phyloP scores from a whole-genome alignment of 2,888 invertebrate species.

The Pristionchus exspectatus region DNA sequence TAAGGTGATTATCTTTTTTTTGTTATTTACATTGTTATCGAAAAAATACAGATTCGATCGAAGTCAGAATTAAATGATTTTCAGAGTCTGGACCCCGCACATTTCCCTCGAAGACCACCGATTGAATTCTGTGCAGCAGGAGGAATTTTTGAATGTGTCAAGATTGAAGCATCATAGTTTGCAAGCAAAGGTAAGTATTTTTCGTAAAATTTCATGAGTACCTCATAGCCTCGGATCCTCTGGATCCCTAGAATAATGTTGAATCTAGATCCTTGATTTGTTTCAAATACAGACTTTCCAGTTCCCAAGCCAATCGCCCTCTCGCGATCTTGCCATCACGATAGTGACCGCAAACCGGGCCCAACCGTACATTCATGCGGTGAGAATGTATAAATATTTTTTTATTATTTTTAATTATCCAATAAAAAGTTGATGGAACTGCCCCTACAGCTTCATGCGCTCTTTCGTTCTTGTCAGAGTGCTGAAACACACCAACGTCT shows the following conservation, averaged over 20 bases:
- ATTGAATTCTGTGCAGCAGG: background rate
- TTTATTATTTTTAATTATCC: background rate
- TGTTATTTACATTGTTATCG: background rate
- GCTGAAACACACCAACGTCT: background rate
- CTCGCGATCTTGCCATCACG: background rate
- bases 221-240: no score
- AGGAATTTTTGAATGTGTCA: background rate
- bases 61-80: background rate
- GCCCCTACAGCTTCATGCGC: no score
- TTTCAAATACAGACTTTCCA: background rate
- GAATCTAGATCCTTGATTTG: background rate
- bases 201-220: no score
- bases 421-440: no score
- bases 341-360: conserved; percentile 19
- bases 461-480: background rate
- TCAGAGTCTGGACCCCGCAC: conserved; percentile 9
- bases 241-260: no score
- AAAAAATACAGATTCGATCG: background rate
- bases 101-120: conserved; percentile 22
- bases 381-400: background rate
- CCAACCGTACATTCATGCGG: conserved; percentile 44
- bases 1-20: background rate
- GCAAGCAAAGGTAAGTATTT: background rate
- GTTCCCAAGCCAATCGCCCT: background rate
- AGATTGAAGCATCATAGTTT: conserved; percentile 13